These are phyloP conservation scores for Adela reaumurella DNA, from an alignment of 2,888 invertebrate species.

Conservation along the genomic window DNA sequence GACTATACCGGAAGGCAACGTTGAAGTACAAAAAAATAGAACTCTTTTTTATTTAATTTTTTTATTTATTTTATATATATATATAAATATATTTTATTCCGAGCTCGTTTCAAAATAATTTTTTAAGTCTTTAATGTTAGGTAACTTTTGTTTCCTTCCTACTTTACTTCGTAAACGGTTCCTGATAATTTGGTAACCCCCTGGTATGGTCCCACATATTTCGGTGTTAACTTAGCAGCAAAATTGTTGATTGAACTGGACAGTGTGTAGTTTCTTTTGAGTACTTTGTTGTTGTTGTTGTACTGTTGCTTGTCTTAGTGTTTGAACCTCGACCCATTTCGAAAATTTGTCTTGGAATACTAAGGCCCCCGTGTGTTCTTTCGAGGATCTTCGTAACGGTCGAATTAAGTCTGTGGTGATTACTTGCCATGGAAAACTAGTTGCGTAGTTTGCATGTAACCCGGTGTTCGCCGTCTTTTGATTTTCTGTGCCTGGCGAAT, in stretches of 20 bases:
- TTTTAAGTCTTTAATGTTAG: no score
- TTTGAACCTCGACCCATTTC: conserved; percentile 13
- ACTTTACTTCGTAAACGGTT: no score
- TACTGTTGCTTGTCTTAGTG: conserved; percentile 12
- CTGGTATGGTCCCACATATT: background rate
- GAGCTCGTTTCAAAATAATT: no score
- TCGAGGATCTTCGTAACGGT: conserved; percentile 4
- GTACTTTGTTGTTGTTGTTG: background rate
- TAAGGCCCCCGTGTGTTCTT: conserved; percentile 14
- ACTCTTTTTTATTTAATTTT: no score
- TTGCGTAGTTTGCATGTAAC: background rate
- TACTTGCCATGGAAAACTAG: background rate
- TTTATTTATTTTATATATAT: no score
- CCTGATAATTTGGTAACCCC: background rate
- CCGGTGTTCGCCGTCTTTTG: background rate
- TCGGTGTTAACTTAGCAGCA: background rate
- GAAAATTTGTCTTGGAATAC: conserved; percentile 17
- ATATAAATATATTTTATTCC: no score
- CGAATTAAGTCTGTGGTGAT: conserved; percentile 3
- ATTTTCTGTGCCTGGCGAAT: background rate
- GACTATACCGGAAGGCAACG: no score
- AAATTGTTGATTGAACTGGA: background rate
- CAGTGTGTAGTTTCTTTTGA: background rate
- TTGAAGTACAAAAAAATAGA: no score
- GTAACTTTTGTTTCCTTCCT: no score